A percentile compares a stretch with the other conserved stretches of the same genome.
Evolutionary conservation across 2,797 vertebrate species (phyloP).

Genomic region (Esox lucius): DNA sequence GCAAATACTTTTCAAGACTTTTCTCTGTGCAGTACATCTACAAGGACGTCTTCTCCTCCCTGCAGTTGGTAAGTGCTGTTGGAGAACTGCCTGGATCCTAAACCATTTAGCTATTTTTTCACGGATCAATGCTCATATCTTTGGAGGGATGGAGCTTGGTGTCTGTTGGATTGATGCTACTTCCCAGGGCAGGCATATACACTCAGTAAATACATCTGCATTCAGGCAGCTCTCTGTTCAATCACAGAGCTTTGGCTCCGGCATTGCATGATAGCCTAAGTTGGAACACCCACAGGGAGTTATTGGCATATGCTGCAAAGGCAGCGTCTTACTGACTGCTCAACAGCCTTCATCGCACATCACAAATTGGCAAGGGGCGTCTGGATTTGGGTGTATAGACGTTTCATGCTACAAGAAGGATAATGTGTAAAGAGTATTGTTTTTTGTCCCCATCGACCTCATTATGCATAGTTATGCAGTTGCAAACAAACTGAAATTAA

Average conservation of each 20-base stretch:
- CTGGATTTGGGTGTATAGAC: slow-evolving; percentile 28
- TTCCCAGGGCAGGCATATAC: slow-evolving; percentile 52
- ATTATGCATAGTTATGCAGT: slow-evolving; percentile 60
- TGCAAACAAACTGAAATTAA: neutral
- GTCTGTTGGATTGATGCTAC: slow-evolving; percentile 61
- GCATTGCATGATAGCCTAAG: slow-evolving; percentile 46
- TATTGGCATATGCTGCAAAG: slow-evolving; percentile 56
- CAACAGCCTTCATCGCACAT: slow-evolving; percentile 63
- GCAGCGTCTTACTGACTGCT: slow-evolving; percentile 57
- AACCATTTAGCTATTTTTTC: slow-evolving; percentile 64
- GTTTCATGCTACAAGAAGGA: slow-evolving; percentile 55
- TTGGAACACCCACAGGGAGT: slow-evolving; percentile 58
- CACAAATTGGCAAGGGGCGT: slow-evolving; percentile 46
- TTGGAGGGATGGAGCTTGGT: slow-evolving; percentile 33
- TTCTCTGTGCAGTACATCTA: slow-evolving; percentile 19
- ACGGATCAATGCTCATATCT: slow-evolving; percentile 57
- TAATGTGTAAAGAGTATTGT: slow-evolving; percentile 63
- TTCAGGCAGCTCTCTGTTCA: slow-evolving; percentile 63
- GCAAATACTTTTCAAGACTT: slow-evolving; percentile 7
- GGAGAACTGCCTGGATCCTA: slow-evolving; percentile 56
- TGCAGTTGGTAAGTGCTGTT: slow-evolving; percentile 35
- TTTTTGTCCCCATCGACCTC: slow-evolving; percentile 56
- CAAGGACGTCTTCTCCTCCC: slow-evolving; percentile 25
- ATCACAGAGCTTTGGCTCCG: slow-evolving; percentile 57
- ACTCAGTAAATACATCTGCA: slow-evolving; percentile 62